These are phyloP conservation scores for Diplodus puntazzo DNA, from an alignment of 2,797 vertebrate species.

Conservation along the genomic window DNA sequence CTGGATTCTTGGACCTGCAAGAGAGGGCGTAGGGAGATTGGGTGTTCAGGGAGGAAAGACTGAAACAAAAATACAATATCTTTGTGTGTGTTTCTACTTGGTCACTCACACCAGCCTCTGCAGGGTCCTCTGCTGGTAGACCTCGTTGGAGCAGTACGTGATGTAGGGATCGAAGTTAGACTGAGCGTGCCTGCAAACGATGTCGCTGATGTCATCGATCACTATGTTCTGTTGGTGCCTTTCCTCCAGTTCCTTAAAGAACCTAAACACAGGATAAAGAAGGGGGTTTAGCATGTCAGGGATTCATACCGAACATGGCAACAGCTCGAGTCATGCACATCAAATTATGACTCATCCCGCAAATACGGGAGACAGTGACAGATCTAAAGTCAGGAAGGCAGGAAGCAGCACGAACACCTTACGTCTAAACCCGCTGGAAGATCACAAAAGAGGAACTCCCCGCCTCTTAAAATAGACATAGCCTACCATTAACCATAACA, in stretches of 20 bases:
- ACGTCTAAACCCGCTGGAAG: slow-evolving; percentile 32
- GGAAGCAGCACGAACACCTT: slow-evolving; percentile 62
- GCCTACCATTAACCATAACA: slow-evolving; percentile 64
- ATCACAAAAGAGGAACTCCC: slow-evolving; percentile 69
- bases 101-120: slow-evolving; percentile 93
- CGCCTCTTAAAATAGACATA: slow-evolving; percentile 74
- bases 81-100: slow-evolving; percentile 10
- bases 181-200: slow-evolving; percentile 90
- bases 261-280: slow-evolving; percentile 81
- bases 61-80: slow-evolving; percentile 5
- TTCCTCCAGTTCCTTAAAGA: slow-evolving; percentile 95
- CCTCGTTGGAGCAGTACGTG: slow-evolving; percentile 98
- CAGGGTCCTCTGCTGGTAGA: slow-evolving; percentile 97
- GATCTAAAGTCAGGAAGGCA: slow-evolving; percentile 63
- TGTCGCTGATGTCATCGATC: slow-evolving; percentile 95
- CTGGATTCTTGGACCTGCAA: slow-evolving; percentile 89
- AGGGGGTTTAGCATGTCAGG: slow-evolving; percentile 34
- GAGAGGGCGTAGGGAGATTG: slow-evolving; percentile 1
- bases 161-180: slow-evolving; percentile 95
- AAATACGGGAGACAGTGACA: slow-evolving; percentile 41
- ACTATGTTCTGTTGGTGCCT: slow-evolving; percentile 92
- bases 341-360: slow-evolving; percentile 13
- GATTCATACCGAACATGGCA: slow-evolving; percentile 1
- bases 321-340: slow-evolving; percentile 26
- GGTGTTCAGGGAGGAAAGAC: slow-evolving; percentile 12